These are phyloP conservation scores for Orestias chungarensis DNA, from an alignment of 2,797 vertebrate genomes.

Conservation along the genomic window DNA sequence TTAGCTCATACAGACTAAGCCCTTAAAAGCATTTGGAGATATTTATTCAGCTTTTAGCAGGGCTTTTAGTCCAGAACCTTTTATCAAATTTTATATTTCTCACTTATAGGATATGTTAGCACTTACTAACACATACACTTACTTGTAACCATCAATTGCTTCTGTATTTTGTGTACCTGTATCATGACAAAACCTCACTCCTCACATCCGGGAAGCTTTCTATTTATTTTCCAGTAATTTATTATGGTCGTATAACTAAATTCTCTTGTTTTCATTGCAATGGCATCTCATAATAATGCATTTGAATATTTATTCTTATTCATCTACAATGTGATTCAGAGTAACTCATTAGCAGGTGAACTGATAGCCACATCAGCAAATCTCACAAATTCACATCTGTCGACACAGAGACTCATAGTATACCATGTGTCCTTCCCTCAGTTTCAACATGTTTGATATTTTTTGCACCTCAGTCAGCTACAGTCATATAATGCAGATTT, in stretches of 20 bases:
- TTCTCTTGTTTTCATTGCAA: neutral
- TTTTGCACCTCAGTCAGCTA: neutral
- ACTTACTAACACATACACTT: neutral
- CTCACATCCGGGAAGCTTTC: neutral
- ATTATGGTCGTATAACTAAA: neutral
- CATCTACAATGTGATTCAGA: neutral
- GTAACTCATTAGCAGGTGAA: neutral
- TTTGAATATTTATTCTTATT: neutral
- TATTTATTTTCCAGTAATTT: neutral
- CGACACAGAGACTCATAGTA: neutral
- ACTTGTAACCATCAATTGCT: neutral
- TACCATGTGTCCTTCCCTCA: neutral
- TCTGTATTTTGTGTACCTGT: neutral
- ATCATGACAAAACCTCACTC: neutral
- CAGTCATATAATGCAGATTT: neutral
- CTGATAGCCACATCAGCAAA: neutral
- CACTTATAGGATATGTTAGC: neutral
- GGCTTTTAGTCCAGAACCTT: slow-evolving; percentile 9
- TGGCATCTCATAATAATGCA: neutral
- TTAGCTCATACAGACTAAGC: slow-evolving; percentile 11
- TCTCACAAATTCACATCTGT: neutral
- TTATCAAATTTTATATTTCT: slow-evolving; percentile 4
- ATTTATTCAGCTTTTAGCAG: slow-evolving; percentile 37
- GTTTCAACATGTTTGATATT: neutral
- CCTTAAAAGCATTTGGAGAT: slow-evolving; percentile 45